These are phyloP conservation scores for Mnemiopsis leidyi DNA, from an alignment of 37 sponge, comb jelly and placozoan genomes.

Conservation along the genomic window DNA sequence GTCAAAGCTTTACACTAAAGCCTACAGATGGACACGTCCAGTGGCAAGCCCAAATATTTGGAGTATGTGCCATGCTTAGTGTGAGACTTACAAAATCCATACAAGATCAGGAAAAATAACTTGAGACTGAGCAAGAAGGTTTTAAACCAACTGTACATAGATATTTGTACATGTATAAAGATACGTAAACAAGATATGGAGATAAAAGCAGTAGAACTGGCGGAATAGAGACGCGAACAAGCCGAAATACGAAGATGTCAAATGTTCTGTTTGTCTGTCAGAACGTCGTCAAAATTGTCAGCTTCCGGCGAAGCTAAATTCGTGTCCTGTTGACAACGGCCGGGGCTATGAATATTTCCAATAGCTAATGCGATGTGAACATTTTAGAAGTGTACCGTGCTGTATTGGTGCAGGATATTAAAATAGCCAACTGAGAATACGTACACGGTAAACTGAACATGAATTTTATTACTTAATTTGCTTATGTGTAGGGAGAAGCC, in stretches of 20 bases:
- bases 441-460: too few species aligned
- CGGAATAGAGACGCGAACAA: not conserved
- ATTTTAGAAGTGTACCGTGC: not conserved
- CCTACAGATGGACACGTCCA: too few species aligned
- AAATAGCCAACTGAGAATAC: too few species aligned
- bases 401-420: not conserved
- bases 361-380: not conserved
- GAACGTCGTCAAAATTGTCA: not conserved
- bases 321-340: not conserved
- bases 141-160: too few species aligned
- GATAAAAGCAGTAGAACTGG: not conserved
- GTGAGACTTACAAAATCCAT: too few species aligned
- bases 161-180: too few species aligned
- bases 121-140: too few species aligned
- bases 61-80: not conserved
- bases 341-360: not conserved
- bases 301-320: not conserved
- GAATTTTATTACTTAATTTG: not conserved
- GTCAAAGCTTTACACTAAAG: too few species aligned
- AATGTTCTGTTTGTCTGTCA: not conserved
- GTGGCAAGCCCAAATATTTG: not conserved
- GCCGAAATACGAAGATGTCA: not conserved
- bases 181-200: too few species aligned
- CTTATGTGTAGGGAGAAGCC: too few species aligned
- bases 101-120: too few species aligned